Evolutionary conservation across 2,797 vertebrate species (phyloP), one percentile per base, ranked within the genome.

Genomic region (Mus minutoides): DNA sequence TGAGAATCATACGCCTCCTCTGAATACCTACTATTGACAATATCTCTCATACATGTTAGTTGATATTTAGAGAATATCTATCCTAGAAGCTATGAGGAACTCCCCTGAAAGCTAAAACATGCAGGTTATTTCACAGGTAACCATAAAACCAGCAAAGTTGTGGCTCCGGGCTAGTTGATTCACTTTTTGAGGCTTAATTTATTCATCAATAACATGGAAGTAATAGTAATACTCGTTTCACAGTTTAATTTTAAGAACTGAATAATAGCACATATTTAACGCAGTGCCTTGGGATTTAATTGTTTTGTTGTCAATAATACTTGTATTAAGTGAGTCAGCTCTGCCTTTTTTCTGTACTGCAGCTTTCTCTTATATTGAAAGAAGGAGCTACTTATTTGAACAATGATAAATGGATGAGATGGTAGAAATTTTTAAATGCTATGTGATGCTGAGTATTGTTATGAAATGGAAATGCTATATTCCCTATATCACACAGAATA

Each of bases 1-100:
- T 94, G 92, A 97, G 97, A 98, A 97, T 94, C 83, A 96, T 58
- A 92, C 0, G 78, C 54, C 97, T 90, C 75, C 77, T 94, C 92
- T 95, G 88, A 56, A 96, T 94, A 75, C 80, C 93, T 90, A 90
- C 87, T 97, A 92, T 94, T 97, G 95, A 93, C 95, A 93, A 37
- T 34, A 75, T 97, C 49, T 84, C 73, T 87, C 17, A 73, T 37
- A 82, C 37, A 6, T 31, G 22, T 84, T 86, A 88, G 80, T 92
- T 88, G 54, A n/a, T n/a, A n/a, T n/a, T n/a, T n/a, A 87, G n/a
- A 86, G 40, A 62, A 2, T 78, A 54, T 87, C 71, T 83, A 54
- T 29, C 29, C 93, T 82, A 78, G 12, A 89, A 79, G 34, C 60
- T 95, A 29, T 82, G 52, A 88, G 92, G 92, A 91, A 37, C 10